Evolutionary conservation across 1,140 invertebrate genomes (phyloP), one percentile per base, ranked within the genome.

Genomic region (Drosophila orosa): DNA sequence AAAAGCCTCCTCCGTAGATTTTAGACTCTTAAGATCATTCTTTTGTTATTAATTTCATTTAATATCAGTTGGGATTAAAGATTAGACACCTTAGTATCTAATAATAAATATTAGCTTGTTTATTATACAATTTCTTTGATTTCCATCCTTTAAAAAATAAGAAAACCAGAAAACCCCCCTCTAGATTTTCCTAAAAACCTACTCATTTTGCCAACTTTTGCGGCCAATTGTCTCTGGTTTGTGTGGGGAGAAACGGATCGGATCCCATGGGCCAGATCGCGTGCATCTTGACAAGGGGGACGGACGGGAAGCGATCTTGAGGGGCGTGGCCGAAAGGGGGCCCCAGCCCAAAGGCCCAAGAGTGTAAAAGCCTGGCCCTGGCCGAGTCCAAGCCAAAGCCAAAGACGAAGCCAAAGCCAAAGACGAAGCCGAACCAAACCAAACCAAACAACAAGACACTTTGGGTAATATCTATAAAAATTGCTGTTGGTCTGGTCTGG

Each of bases 401-500:
- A n/a, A 9, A 72, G 52, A 55, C 74, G 55, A 44, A 42, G 22
- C 62, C 62, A 22, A n/a, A n/a, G n/a, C n/a, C n/a, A n/a, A n/a
- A 25, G 10, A 17, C 62, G 22, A 56, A 33, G n/a, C 15, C 27
- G n/a, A 61, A 56, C 50, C 42, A 45, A 63, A 35, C 56, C 57
- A 72, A 78, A 48, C 69, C 52, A 73, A 56, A 78, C 79, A 74
- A 76, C 62, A 80, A 85, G 74, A 86, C 79, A 89, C 80, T 87
- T 83, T 86, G 79, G 82, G 78, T 86, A 86, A 78, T 86, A 86
- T 85, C 74, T 86, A 78, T 86, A 81, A 86, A 86, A 86, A 86
- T 86, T 86, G 82, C 69, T 81, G 74, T 78, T 55, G 33, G 63
- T 54, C 57, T 57, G 61, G 40, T 45, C 31, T 25, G 17, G 17